Conservation (phyloP, 2,888 invertebrate genomes). For the Hydropsyche betteni region DNA sequence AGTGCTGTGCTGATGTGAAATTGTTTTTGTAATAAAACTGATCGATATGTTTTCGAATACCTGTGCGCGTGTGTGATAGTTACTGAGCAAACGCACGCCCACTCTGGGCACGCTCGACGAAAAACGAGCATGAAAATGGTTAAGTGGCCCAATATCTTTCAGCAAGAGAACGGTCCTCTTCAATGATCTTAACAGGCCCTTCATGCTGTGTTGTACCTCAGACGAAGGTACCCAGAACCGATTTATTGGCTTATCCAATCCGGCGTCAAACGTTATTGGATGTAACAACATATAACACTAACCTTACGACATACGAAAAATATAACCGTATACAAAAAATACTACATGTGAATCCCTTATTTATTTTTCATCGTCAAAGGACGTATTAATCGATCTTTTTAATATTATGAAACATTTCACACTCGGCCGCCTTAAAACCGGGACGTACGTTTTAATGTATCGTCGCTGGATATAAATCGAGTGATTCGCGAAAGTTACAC, state of each 20-base stretch:
- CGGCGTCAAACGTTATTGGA: conserved; percentile 36
- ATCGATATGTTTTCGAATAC: too few species aligned
- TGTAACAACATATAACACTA: too few species aligned
- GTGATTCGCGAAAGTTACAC: conserved; percentile 25
- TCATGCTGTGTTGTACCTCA: conserved; percentile 4
- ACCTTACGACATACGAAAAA: too few species aligned
- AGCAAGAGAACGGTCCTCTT: conserved; percentile 29
- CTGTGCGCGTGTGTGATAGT: too few species aligned
- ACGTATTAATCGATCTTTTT: too few species aligned
- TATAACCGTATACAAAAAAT: too few species aligned
- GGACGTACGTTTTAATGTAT: not conserved
- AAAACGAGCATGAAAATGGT: conserved; percentile 28
- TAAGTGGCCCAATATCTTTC: conserved; percentile 27
- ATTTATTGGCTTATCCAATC: conserved; percentile 47
- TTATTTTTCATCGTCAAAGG: too few species aligned
- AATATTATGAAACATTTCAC: too few species aligned
- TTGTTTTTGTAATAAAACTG: too few species aligned
- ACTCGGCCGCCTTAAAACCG: not conserved
- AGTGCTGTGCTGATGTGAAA: too few species aligned
- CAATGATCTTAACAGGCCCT: conserved; percentile 32
- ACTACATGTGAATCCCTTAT: too few species aligned
- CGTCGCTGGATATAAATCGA: conserved; percentile 2
- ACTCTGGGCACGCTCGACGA: not conserved
- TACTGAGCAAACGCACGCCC: not conserved
- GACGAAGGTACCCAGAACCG: conserved; percentile 34